Conservation (phyloP, 2,797 vertebrate genomes). For the Hydrophis major region DNA sequence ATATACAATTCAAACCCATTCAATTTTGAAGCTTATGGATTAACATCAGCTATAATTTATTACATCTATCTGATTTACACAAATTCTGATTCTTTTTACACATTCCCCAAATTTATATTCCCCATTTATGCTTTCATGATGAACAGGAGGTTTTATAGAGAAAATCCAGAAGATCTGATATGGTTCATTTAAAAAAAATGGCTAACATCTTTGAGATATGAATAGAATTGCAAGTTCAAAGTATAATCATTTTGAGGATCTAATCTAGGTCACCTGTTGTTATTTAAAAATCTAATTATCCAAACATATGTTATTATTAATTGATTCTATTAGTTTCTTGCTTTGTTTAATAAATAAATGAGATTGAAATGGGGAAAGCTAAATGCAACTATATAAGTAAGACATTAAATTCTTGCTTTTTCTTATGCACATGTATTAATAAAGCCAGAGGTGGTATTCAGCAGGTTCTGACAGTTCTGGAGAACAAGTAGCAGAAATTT, state of each 20-base stretch:
- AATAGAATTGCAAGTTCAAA: neutral
- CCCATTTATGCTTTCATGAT: neutral
- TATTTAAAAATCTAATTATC: neutral
- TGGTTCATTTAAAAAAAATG: neutral
- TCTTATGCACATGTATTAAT: conserved; percentile 19
- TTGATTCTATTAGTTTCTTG: neutral
- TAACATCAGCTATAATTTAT: neutral
- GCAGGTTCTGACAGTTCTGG: too few species aligned
- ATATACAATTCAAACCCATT: neutral
- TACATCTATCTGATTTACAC: neutral
- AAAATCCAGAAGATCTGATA: neutral
- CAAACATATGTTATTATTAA: conserved; percentile 8
- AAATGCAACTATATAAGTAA: conserved; percentile 19
- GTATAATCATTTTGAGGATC: conserved; percentile 9
- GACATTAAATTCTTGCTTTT: conserved; percentile 7
- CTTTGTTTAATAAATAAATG: conserved; percentile 18
- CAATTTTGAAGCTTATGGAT: neutral
- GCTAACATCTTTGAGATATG: neutral
- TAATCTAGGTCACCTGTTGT: neutral
- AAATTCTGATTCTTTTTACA: neutral
- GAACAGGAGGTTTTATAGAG: neutral
- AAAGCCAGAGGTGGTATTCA: neutral
- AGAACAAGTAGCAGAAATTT: too few species aligned
- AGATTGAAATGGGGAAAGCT: conserved; percentile 11
- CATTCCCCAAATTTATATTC: neutral